Percentiles rank a stretch among this genome's conserved stretches.
Evolutionary conservation across 1,140 invertebrate genomes (phyloP).

Genomic region (Nymphalis io): DNA sequence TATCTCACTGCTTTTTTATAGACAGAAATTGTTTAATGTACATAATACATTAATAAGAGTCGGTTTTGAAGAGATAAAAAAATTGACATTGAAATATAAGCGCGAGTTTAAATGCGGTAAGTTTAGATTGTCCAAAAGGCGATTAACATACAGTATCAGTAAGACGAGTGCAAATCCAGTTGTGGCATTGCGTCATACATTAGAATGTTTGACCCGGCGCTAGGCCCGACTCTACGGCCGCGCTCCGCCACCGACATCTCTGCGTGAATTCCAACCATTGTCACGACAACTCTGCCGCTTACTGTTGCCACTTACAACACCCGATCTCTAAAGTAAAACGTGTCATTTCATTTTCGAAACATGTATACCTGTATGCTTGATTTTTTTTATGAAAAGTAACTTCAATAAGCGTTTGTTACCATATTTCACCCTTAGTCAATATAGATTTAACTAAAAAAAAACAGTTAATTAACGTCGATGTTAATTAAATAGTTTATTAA

Average conservation of each 20-base stretch:
- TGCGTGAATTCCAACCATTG: conserved; percentile 72
- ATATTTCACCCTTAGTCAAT: no score
- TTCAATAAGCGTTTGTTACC: no score
- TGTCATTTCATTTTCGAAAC: neutral
- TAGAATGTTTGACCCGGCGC: conserved; percentile 75
- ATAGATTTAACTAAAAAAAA: no score
- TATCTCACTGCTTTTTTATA: neutral
- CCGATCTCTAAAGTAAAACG: conserved; percentile 7
- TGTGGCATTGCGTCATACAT: conserved; percentile 73
- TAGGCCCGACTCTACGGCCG: conserved; percentile 37
- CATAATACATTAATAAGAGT: neutral
- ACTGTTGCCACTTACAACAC: conserved; percentile 29
- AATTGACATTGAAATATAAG: conserved; percentile 3
- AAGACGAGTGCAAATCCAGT: conserved; percentile 76
- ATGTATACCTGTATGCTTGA: neutral
- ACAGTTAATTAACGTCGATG: no score
- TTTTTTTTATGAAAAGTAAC: neutral
- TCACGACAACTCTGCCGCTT: conserved; percentile 56
- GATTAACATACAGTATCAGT: conserved; percentile 57
- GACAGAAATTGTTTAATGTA: neutral
- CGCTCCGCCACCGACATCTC: conserved; percentile 55
- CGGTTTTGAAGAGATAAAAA: neutral
- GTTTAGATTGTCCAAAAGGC: conserved; percentile 41
- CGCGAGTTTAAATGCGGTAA: conserved; percentile 10
- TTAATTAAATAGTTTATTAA: no score